Conservation (phyloP, 1,140 invertebrate genomes). For the Leptinotarsa lineolata region DNA sequence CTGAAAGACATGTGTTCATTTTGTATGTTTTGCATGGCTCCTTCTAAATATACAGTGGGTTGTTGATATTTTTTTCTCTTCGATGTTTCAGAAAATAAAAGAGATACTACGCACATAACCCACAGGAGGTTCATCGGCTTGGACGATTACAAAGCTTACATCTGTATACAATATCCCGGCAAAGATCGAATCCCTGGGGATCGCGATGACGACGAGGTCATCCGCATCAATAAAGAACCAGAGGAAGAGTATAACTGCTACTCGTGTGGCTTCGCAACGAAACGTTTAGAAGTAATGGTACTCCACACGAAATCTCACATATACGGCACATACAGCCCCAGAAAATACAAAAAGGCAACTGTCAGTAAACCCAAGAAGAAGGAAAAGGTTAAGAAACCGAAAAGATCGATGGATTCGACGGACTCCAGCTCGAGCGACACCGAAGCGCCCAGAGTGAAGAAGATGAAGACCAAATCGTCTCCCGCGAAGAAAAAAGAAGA, state of each 20-base stretch:
- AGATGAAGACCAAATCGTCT: slow-evolving; percentile 32
- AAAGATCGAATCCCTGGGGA: slow-evolving; percentile 41
- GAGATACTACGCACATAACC: slow-evolving; percentile 54
- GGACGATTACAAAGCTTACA: slow-evolving; percentile 67
- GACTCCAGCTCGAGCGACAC: slow-evolving; percentile 11
- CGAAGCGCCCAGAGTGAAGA: slow-evolving; percentile 33
- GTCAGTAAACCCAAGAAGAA: slow-evolving; percentile 27
- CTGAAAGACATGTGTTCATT: too few relatives aligned
- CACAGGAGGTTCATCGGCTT: slow-evolving; percentile 62
- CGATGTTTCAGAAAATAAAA: slow-evolving; percentile 35
- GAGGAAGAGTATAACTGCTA: slow-evolving; percentile 63
- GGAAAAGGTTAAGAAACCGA: slow-evolving; percentile 10
- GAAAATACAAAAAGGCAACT: slow-evolving; percentile 32
- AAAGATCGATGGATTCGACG: slow-evolving; percentile 5
- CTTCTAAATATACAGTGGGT: too few relatives aligned
- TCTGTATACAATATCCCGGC: slow-evolving; percentile 60
- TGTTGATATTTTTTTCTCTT: slow-evolving; percentile 25
- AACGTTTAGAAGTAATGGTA: slow-evolving; percentile 70
- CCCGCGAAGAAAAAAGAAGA: slow-evolving; percentile 12
- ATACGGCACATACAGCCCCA: slow-evolving; percentile 27
- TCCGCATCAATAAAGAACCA: slow-evolving; percentile 36
- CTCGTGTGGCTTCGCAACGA: slow-evolving; percentile 66
- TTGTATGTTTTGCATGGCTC: too few relatives aligned
- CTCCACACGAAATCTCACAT: slow-evolving; percentile 69
- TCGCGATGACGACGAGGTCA: slow-evolving; percentile 37